Base-by-base conservation (phyloP, 1,140 invertebrate genomes). In the Lerema accius region DNA sequence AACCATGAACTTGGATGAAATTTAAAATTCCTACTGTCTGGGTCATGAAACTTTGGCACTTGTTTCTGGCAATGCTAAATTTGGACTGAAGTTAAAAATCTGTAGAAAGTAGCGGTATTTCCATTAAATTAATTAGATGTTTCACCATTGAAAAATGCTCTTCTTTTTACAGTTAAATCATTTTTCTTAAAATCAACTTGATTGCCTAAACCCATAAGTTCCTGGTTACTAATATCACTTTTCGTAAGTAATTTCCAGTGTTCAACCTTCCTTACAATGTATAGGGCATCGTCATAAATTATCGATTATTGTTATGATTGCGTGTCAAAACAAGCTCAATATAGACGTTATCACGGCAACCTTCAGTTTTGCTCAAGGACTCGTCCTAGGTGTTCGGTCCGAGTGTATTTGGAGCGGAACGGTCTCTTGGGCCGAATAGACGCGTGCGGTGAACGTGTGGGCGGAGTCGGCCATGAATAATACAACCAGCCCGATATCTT, bases 291-390 rank as follows among this genome's bases (percentile, higher is more conserved):
- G n/a, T n/a, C n/a, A n/a, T n/a, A n/a, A n/a, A n/a, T n/a, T 32
- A 32, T 32, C 28, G 28, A 32, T 32, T 9, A 9, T 3, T 4
- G 7, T 32, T 32, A 9, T 9, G 9, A 32, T 4, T 1, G 28
- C 28, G 5, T 55, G 42, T 55, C 15, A 42, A 53, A 23, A 55
- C 39, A 55, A 42, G 19, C 42, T 55, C 50, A 53, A 53, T 53
- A 19, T 53, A 15, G 17, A 4, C 13, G 50, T 53, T 53, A 11
- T 13, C n/a, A 53, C 39, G 37, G 10, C 10, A 35, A 40, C 16
- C 50, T 53, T 53, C 37, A 23, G 50, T 7, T 23, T 14, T 11
- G 15, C 16, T 16, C 10, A 39, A 39, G 32, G 32, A 53, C n/a
- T 17, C 16, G 15, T 11, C 50, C 16, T 23, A 11, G 16, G 50